Evolutionary conservation across 2,888 invertebrate species (phyloP).

Genomic region (Andrena bucephala): DNA sequence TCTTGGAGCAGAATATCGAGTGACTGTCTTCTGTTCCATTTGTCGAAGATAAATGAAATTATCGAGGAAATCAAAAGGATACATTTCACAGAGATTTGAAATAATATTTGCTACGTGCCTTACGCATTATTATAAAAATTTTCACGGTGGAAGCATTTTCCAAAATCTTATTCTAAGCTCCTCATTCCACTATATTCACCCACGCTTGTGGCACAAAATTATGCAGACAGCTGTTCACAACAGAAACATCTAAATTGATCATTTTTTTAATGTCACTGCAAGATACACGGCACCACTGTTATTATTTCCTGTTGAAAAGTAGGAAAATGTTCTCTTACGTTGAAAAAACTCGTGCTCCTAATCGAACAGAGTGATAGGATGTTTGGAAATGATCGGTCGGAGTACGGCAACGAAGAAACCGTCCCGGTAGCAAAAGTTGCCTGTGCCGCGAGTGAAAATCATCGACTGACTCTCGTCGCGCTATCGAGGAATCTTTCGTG

Average conservation of each 20-base stretch:
- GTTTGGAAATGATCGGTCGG: not conserved
- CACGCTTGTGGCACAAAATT: not conserved
- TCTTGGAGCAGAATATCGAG: not conserved
- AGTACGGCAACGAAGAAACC: not conserved
- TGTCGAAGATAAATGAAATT: not conserved
- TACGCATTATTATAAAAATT: too few relatives aligned
- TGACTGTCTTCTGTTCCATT: not conserved
- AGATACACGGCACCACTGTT: not conserved
- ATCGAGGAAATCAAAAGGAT: not conserved
- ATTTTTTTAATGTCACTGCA: not conserved
- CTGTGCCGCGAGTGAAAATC: constrained; percentile 70
- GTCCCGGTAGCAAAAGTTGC: constrained; percentile 43
- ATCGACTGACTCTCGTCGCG: constrained; percentile 71
- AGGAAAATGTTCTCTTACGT: not conserved
- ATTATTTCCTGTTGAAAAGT: not conserved
- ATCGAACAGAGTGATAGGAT: not conserved
- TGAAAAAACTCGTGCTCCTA: not conserved
- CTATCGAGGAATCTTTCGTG: constrained; percentile 72
- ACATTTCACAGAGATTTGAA: not conserved
- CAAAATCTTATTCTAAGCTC: not conserved
- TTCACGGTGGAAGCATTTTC: not conserved
- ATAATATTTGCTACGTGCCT: too few relatives aligned
- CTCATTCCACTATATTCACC: constrained; percentile 1
- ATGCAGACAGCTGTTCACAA: not conserved
- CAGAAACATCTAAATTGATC: not conserved